A percentile compares a stretch with the other conserved stretches of the same genome.
Conservation (phyloP, 2,888 invertebrate species). For the Agriopis aurantiaria region DNA sequence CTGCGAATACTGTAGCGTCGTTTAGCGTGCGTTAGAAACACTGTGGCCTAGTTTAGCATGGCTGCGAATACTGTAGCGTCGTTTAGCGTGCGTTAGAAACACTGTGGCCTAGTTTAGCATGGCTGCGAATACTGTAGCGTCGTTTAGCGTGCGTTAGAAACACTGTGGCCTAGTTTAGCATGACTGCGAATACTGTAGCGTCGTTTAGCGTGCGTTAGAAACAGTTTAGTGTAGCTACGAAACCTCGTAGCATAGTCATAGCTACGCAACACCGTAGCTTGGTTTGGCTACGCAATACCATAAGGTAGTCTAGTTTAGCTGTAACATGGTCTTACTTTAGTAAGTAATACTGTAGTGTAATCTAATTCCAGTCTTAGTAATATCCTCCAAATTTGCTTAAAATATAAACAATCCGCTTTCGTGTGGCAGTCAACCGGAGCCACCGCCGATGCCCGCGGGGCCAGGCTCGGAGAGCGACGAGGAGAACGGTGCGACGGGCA, state of each 20-base stretch:
- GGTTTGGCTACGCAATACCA: neutral
- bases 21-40: no score
- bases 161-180: neutral
- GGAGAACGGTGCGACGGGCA: constrained; percentile 44
- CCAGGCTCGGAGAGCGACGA: constrained; percentile 64
- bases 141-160: no score
- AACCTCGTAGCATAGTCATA: neutral
- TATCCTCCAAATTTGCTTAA: neutral
- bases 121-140: neutral
- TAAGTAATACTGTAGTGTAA: neutral
- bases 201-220: no score
- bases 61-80: neutral
- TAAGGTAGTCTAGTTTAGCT: neutral
- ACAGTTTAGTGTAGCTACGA: neutral
- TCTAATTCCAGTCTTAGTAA: neutral
- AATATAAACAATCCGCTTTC: no score
- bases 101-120: neutral
- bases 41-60: no score
- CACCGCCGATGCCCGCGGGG: neutral
- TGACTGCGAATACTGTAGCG: neutral
- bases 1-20: neutral
- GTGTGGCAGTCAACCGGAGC: neutral
- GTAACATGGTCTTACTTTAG: neutral
- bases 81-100: no score
- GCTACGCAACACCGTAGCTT: neutral